Percentiles rank a stretch among this genome's conserved stretches.
phyloP scores from a whole-genome alignment of 2,888 invertebrate genomes.

The Agonopterix alstromeriana region DNA sequence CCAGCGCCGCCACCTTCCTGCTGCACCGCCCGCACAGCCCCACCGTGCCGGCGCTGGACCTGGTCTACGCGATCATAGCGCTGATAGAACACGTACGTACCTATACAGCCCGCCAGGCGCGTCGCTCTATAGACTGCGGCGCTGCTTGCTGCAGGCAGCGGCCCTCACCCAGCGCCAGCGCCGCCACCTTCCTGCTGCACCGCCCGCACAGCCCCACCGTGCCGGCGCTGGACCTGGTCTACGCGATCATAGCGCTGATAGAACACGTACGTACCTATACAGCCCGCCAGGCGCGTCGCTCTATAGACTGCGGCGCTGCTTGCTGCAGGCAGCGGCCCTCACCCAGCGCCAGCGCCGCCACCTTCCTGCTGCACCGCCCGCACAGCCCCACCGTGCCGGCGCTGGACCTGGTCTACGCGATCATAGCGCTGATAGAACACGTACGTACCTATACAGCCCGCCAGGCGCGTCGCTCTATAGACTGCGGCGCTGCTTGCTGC shows the following conservation, averaged over 20 bases:
- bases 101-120: conserved; percentile 91
- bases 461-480: conserved; percentile 93
- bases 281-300: conserved; percentile 88
- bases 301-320: conserved; percentile 93
- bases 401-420: conserved; percentile 87
- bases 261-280: too few species aligned
- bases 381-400: conserved; percentile 89
- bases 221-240: conserved; percentile 90
- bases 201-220: conserved; percentile 88
- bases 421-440: conserved; percentile 89
- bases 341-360: conserved; percentile 83
- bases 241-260: conserved; percentile 86
- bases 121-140: conserved; percentile 92
- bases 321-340: conserved; percentile 81
- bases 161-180: conserved; percentile 81
- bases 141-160: conserved; percentile 82
- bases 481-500: conserved; percentile 87
- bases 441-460: too few species aligned
- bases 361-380: conserved; percentile 89
- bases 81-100: conserved; percentile 82
- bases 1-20: conserved; percentile 87
- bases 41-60: conserved; percentile 88
- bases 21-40: conserved; percentile 89
- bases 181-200: conserved; percentile 88
- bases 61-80: conserved; percentile 87